Evolutionary conservation across 2,113 vertebrate species (phyloP), one percentile per base, ranked within the genome.

Genomic region (Pangasianodon hypophthalmus): DNA sequence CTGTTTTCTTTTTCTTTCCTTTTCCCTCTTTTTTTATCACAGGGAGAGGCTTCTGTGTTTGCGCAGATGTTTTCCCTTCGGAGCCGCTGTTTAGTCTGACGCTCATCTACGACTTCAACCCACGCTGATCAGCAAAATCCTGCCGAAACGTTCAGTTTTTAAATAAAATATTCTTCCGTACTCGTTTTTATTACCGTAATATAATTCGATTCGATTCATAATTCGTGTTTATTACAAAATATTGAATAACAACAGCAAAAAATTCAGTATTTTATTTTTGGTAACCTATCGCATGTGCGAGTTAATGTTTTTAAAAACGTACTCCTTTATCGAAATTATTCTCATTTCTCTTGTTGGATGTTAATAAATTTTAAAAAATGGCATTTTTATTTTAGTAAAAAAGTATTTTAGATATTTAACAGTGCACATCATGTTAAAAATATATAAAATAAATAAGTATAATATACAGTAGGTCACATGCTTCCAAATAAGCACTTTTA

Each of bases 41-140:
- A 69, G 62, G 84, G 84, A 86, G 46, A 48, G 62, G 62, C 24
- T 54, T 84, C 37, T 73, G 67, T 75, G 67, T 84, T 56, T 95
- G 81, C 84, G 90, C 95, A 96, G 95, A 95, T 95, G 95, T 94
- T 94, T 95, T 95, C 92, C 92, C 95, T 94, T 73, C 26, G 48
- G 91, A 90, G 89, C 85, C 86, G 60, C 92, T 94, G 93, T 94
- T 95, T 94, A 91, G 92, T 93, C 91, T 94, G 92, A 85, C 6
- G 16, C 62, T 86, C 46, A 52, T 62, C 10, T 48, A 41, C 46
- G 86, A 83, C 88, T 88, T 1, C 73, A 89, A 90, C 89, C 92
- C 92, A 77, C 19, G 13, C 52, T 6, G 54, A 44, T 60, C 2
- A 50, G 16, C 52, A 82, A 50, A 48, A 48, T 52, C 26, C 10